Base-by-base conservation (phyloP, 2,888 invertebrate species). In the Apomyelois bistriatella region DNA sequence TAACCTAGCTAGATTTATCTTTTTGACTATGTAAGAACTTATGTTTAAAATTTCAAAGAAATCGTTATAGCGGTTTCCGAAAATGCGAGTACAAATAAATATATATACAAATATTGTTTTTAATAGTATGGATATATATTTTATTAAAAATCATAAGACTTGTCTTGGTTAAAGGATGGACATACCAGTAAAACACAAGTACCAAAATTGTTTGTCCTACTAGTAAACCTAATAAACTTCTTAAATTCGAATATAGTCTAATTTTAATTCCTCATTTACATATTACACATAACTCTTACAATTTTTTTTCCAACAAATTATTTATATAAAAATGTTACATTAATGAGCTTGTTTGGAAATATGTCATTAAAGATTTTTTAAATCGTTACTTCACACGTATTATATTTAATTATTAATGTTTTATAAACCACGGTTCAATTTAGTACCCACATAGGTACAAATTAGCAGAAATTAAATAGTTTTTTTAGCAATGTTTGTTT, bases 221-320 rank as follows among this genome's bases (percentile, higher is more conserved):
- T 40, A 5, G 16, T 9, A 40, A 22, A n/a, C 10, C 37, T 48
- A 36, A 22, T 48, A 41, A 53, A 35, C 37, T 37, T 41, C 43
- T 48, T 41, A 37, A 52, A 38, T 38, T 48, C 38, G 9, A 48
- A 28, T 28, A 37, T 13, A 50, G 7, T 42, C 42, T 42, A 52
- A 42, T n/a, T 42, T 42, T 17, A 41, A 38, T 46, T 37, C 17
- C 38, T 22, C 30, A 32, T 51, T 41, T 41, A 51, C 51, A 51
- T 35, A 41, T 17, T 51, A 51, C 35, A 16, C 15, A 35, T 51
- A 42, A 35, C 35, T 51, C 17, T 12, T 42, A 17, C 41, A 35
- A 42, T 17, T 17, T 48, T 37, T 48, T 32, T 35, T 47, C 32
- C 15, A 40, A 49, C 49, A 13, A 41, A 47, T 38, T 30, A 47